Conservation (phyloP, 2,797 vertebrate species). For the Fundulus diaphanus region DNA sequence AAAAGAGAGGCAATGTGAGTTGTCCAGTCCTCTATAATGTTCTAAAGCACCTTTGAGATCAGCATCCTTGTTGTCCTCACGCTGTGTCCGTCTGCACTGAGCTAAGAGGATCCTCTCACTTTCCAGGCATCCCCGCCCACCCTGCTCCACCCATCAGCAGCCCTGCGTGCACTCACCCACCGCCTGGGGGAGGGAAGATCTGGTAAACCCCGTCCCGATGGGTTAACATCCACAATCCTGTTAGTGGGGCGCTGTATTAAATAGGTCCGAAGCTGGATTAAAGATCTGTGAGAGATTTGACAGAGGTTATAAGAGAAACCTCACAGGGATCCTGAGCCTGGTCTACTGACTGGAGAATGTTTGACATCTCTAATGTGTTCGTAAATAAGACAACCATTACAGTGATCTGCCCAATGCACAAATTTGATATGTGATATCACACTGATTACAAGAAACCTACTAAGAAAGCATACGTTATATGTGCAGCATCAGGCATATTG, state of each 20-base stretch:
- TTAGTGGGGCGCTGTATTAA: conserved; percentile 71
- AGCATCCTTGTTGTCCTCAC: conserved; percentile 52
- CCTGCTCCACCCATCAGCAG: conserved; percentile 66
- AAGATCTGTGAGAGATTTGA: conserved; percentile 57
- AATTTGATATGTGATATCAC: background rate
- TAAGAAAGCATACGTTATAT: background rate
- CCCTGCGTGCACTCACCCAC: conserved; percentile 38
- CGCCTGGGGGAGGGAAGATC: conserved; percentile 65
- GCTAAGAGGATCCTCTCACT: conserved; percentile 71
- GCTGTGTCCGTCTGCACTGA: conserved; percentile 50
- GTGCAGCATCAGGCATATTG: background rate
- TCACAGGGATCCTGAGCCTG: conserved; percentile 8
- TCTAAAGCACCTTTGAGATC: conserved; percentile 49
- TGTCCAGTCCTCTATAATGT: conserved; percentile 29
- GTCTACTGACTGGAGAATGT: background rate
- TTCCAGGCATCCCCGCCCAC: conserved; percentile 60
- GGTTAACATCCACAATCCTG: conserved; percentile 72
- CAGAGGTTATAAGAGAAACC: conserved; percentile 43
- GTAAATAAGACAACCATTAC: background rate
- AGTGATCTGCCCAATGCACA: background rate
- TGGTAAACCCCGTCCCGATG: conserved; percentile 59
- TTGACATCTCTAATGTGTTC: background rate
- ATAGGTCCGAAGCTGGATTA: conserved; percentile 73
- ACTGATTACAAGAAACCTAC: background rate
- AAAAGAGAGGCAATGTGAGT: conserved; percentile 23